Base-by-base conservation (phyloP, 2,797 vertebrate genomes). In the Megalops cyprinoides region DNA sequence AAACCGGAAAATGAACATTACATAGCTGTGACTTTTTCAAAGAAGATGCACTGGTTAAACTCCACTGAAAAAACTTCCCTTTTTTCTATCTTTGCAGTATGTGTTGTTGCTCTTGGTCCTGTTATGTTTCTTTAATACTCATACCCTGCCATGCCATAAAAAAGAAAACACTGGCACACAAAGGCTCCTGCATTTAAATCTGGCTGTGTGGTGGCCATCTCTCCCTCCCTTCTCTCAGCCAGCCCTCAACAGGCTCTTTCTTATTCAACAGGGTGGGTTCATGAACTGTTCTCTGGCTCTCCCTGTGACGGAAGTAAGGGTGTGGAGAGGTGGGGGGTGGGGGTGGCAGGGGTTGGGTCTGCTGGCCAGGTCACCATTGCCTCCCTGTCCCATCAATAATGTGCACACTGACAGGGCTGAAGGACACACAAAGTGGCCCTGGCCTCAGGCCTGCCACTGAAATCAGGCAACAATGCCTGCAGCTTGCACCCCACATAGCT, bases 311-410 rank as follows among this genome's bases (percentile, higher is more conserved):
- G 85, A 78, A 76, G 60, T 42, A 55, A 49, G 69, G 76, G 34
- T 49, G n/a, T 44, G n/a, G n/a, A n/a, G n/a, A n/a, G 51, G 62
- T 46, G 34, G 12, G 25, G 46, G 60, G 74, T 53, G 78, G 84
- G 82, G 76, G 85, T 77, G 77, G 82, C 84, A 87, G 85, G 90
- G 85, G 80, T 80, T 81, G 86, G 84, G 84, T 74, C 42, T 88
- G 83, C 51, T 84, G 76, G 74, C 77, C 80, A 74, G 84, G 51
- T 82, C 81, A 87, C 80, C 87, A 88, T 86, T 87, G 87, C 86
- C 82, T 89, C 84, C 86, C 84, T 85, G 83, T 82, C 81, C 89
- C 92, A 93, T 93, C 92, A 93, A 91, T 93, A 94, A 93, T 86
- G 20, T 82, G 79, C 77, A 62, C 58, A 55, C 20, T 92, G 92